Evolutionary conservation across 1,140 invertebrate species (phyloP), one percentile per base, ranked within the genome.

Genomic region (Drosophila willistoni): DNA sequence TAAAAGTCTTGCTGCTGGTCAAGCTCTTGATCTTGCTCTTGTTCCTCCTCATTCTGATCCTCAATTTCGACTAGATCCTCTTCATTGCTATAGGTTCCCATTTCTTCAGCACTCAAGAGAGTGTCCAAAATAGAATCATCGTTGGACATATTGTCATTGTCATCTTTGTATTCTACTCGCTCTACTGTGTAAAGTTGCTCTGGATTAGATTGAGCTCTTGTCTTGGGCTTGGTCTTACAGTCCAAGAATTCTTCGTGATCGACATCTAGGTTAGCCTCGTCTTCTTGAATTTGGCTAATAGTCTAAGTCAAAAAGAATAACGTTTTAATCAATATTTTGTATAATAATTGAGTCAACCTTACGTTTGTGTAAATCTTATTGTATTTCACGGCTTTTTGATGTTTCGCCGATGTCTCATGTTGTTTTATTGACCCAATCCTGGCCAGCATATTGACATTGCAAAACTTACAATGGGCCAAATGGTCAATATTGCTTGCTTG

Each of bases 111-210:
- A 56, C 84, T 65, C 9, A 87, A 60, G 1, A 87, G 22, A 62
- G 87, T 84, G n/a, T 87, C 83, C 7, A 87, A 25, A 7, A 87
- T 87, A 5, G 83, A 87, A 57, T 87, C 77, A 29, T 73, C 86
- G 1, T 85, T 77, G 0, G 69, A 74, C 19, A 59, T 68, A 0
- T 73, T 56, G 0, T 69, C 42, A 7, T 79, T 69, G 0, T 68
- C 67, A 0, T 60, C 13, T 12, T 59, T 34, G 19, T n/a, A 42
- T 44, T 69, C 63, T 5, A 60, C 12, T 7, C 51, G 68, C 9
- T 80, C 69, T 1, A n/a, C 2, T 12, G 59, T 73, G 7, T 14
- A 3, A 9, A 33, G 22, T 9, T 25, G 64, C 42, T 66, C 73
- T 1, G 54, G n/a, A 57, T 67, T 74, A 33, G 54, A 6, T 44